phyloP scores from a whole-genome alignment of 2,113 vertebrate species.

The Rhabdomys dilectus region DNA sequence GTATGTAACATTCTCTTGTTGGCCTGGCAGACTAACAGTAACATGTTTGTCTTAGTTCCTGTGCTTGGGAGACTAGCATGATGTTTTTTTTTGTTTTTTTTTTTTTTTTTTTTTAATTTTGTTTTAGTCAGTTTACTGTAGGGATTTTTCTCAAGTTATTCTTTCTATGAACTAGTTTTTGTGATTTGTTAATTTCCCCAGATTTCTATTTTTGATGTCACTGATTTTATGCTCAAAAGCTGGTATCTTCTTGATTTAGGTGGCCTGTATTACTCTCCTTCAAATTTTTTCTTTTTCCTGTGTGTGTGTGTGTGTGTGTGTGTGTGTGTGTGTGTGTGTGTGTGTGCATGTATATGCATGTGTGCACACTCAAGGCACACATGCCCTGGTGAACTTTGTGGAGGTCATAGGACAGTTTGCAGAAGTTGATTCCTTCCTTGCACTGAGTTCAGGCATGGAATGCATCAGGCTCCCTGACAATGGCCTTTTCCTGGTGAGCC shows the following conservation, averaged over 20 bases:
- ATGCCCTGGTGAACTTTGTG: background rate
- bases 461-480: background rate
- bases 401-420: background rate
- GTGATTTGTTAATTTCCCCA: background rate
- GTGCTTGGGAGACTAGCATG: background rate
- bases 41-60: background rate
- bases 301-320: background rate
- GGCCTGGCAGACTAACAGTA: background rate
- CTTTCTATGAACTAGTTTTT: background rate
- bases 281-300: background rate
- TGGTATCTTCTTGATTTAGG: background rate
- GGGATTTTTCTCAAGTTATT: background rate
- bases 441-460: background rate
- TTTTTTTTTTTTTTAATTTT: background rate
- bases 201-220: conserved; percentile 4
- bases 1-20: background rate
- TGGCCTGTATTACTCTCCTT: background rate
- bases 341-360: background rate
- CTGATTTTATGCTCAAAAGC: background rate
- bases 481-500: background rate
- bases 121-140: background rate
- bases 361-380: background rate
- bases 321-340: background rate
- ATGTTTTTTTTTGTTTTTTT: background rate
- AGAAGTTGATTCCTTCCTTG: background rate